Evolutionary conservation across 1,140 invertebrate genomes (phyloP), one percentile per base, ranked within the genome.

Genomic region (Drosophila tropicalis): DNA sequence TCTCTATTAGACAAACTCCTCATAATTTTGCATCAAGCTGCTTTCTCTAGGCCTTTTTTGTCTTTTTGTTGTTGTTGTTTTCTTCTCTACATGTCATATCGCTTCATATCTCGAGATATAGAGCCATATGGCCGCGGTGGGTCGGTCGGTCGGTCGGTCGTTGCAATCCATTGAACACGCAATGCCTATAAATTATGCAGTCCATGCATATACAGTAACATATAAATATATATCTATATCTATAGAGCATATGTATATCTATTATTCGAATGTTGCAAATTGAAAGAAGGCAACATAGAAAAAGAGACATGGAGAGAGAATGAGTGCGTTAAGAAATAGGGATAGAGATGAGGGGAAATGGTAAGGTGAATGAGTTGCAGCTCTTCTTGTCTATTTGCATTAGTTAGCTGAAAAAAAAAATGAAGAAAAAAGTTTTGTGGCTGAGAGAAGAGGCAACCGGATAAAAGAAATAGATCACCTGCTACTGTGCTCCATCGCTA

Each of bases 381-480:
- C 84, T 89, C 76, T 73, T 78, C 84, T 80, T 84, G 76, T 87
- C 84, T 83, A 86, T 76, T 85, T 81, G 80, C 77, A 89, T 89
- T 89, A 87, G 84, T 89, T 89, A 72, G 82, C 58, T 79, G 2
- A 19, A 51, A 51, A 51, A 72, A 87, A 85, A 55, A 56, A 57
- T 10, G 10, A 36, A 36, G 34, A 36, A 36, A 36, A 36, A 36
- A 36, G 51, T 69, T 55, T 55, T 51, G 47, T 22, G 57, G 60
- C 67, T 55, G 56, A 66, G 47, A 63, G 71, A 51, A 67, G 72
- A 67, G 66, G 76, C 84, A 58, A 87, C 84, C 83, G 85, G 85
- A 87, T 89, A 87, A 89, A 89, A 89, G 85, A 87, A 89, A 89
- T 89, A 84, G 84, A 89, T 87, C 84, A 87, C 84, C 84, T 87